These are phyloP conservation scores for Zosterops japonicus DNA, from an alignment of 2,113 vertebrate genomes.

Conservation along the genomic window DNA sequence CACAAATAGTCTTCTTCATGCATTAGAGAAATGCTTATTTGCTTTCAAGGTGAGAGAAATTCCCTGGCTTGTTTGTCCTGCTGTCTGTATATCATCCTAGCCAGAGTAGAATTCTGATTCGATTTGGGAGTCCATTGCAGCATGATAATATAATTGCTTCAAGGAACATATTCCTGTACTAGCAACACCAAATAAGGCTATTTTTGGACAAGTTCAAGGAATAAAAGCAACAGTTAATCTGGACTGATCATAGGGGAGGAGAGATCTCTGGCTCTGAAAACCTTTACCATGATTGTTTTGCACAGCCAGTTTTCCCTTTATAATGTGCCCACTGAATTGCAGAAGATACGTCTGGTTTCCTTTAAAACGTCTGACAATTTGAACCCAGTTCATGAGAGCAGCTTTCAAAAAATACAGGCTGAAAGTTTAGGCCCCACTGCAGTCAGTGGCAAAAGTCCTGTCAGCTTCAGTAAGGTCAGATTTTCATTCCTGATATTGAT, in stretches of 20 bases:
- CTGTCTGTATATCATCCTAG: not conserved
- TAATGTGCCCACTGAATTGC: not conserved
- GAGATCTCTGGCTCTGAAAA: not conserved
- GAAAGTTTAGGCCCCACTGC: not conserved
- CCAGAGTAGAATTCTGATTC: not conserved
- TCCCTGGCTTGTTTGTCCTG: not conserved
- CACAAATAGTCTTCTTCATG: not conserved
- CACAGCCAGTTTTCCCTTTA: not conserved
- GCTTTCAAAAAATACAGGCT: not conserved
- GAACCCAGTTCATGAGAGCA: not conserved
- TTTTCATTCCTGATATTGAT: conserved; percentile 12
- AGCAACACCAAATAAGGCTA: not conserved
- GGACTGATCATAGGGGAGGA: not conserved
- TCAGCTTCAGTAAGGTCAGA: not conserved
- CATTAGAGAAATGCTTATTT: not conserved
- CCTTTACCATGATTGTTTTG: not conserved
- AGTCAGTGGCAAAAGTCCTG: not conserved
- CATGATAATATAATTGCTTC: not conserved
- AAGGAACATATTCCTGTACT: not conserved
- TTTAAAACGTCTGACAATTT: not conserved
- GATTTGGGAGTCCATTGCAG: not conserved
- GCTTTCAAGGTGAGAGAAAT: not conserved
- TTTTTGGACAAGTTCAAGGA: not conserved
- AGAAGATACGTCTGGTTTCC: not conserved
- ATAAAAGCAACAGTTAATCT: not conserved